Evolutionary conservation across 1,140 invertebrate genomes (phyloP).

Genomic region (Scaptomyza pallida): DNA sequence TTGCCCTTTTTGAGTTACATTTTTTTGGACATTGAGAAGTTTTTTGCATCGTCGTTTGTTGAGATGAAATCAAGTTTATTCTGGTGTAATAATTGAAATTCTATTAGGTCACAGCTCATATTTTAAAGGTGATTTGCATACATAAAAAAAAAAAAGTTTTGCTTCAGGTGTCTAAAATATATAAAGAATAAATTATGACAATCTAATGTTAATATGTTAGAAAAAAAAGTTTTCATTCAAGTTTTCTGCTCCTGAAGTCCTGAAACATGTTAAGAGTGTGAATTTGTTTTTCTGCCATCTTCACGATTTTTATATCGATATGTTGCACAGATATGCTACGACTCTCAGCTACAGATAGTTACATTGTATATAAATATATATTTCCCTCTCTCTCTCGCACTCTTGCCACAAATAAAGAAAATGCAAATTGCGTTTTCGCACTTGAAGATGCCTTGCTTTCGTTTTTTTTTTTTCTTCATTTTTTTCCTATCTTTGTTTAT

Average conservation of each 20-base stretch:
- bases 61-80: conserved; percentile 31
- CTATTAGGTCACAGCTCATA: conserved; percentile 16
- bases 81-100: conserved; percentile 38
- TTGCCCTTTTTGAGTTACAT: not conserved
- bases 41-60: conserved; percentile 5
- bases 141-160: no score
- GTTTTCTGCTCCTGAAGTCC: not conserved
- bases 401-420: conserved; percentile 42
- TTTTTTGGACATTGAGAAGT: conserved; percentile 5
- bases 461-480: not conserved
- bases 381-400: conserved; percentile 18
- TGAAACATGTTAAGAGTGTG: not conserved
- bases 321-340: not conserved
- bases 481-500: conserved; percentile 5
- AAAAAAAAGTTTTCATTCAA: not conserved
- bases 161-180: no score
- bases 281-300: not conserved
- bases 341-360: conserved; percentile 12
- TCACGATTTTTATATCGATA: conserved; percentile 6
- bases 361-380: conserved; percentile 16
- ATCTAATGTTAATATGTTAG: no score
- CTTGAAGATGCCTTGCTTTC: conserved; percentile 2
- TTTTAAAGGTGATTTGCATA: conserved; percentile 11
- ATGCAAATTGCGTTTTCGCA: conserved; percentile 50
- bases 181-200: no score